phyloP scores from a whole-genome alignment of 1,140 invertebrate species.

The Anastatus disparis region DNA sequence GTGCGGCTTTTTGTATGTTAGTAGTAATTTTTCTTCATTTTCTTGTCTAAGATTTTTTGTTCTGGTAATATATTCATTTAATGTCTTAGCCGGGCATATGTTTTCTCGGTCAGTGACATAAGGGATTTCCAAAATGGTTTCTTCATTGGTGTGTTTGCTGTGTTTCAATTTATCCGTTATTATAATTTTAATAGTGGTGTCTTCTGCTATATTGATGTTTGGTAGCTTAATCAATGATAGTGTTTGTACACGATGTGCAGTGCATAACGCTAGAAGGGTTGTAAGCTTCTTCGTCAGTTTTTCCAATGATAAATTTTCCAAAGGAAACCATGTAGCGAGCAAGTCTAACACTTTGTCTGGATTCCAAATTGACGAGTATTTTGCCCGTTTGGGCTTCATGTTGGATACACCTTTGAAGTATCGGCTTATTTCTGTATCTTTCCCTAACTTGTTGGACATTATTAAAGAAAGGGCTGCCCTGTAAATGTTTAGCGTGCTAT shows the following conservation, averaged over 20 bases:
- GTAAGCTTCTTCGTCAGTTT: background rate
- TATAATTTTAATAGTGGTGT: background rate
- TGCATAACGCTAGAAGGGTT: background rate
- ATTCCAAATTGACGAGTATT: background rate
- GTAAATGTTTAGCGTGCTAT: background rate
- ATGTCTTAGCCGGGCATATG: background rate
- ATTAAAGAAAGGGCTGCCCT: too few species aligned
- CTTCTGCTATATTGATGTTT: background rate
- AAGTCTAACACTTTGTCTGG: too few species aligned
- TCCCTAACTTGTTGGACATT: too few species aligned
- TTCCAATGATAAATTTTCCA: background rate
- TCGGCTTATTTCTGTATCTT: background rate
- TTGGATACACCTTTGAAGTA: background rate
- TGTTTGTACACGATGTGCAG: constrained; percentile 2
- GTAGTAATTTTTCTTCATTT: background rate
- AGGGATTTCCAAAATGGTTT: background rate
- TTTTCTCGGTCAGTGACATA: background rate
- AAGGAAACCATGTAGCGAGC: too few species aligned
- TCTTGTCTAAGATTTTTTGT: background rate
- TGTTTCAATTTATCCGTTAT: too few species aligned
- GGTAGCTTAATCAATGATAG: background rate
- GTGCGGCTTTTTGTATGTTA: background rate
- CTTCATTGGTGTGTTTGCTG: too few species aligned
- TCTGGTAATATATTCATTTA: too few species aligned
- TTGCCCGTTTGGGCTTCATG: background rate